A percentile compares a stretch with the other conserved stretches of the same genome.
Evolutionary conservation across 2,113 vertebrate genomes (phyloP).

Genomic region (Callaeas wilsoni): DNA sequence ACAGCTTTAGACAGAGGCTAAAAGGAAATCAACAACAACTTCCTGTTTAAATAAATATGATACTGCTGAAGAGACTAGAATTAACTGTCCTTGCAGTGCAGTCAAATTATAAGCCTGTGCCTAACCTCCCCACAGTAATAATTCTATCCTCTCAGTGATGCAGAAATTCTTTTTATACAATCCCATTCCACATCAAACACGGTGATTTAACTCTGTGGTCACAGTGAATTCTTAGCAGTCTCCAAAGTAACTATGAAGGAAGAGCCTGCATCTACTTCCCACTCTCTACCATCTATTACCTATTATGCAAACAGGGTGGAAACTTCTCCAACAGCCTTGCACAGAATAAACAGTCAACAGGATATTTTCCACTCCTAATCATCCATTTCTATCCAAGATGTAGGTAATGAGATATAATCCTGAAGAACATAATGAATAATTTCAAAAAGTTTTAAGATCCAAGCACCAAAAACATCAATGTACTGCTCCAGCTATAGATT

Average conservation of each 20-base stretch:
- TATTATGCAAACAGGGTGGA: neutral
- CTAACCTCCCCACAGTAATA: neutral
- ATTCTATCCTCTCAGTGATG: neutral
- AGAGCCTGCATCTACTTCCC: neutral
- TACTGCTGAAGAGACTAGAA: neutral
- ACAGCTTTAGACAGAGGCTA: neutral
- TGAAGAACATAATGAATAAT: neutral
- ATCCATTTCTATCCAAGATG: neutral
- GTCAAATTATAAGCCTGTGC: neutral
- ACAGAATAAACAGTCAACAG: neutral
- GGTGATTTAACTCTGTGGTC: neutral
- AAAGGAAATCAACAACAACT: neutral
- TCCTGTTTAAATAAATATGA: neutral
- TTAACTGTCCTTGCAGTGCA: neutral
- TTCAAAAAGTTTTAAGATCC: neutral
- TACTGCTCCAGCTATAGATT: neutral
- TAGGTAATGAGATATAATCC: neutral
- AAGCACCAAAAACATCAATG: neutral
- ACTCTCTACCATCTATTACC: neutral
- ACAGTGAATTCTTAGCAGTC: neutral
- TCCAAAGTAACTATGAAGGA: neutral
- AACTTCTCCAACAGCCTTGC: neutral
- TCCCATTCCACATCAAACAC: neutral
- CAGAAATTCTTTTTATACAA: neutral
- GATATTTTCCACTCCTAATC: neutral